Evolutionary conservation across 23 tunicate genomes (phyloP).

Genomic region (Aplidium turbinatum): DNA sequence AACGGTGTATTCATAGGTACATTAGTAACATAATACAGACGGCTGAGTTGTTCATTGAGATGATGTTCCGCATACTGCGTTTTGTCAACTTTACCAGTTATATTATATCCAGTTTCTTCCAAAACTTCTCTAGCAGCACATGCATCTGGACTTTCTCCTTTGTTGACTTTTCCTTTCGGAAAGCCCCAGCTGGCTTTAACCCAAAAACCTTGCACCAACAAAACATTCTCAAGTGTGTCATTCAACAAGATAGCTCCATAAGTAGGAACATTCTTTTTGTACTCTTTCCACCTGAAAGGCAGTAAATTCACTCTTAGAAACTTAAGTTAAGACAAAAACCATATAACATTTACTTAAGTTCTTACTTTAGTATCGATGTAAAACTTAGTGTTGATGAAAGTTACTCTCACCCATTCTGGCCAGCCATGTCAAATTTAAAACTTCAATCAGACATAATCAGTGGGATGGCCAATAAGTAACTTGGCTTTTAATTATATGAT

Average conservation of each 20-base stretch:
- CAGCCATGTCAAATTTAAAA: too few relatives aligned
- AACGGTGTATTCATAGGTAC: constrained; percentile 75
- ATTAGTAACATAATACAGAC: constrained; percentile 72
- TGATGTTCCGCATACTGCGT: constrained; percentile 76
- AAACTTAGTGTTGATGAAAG: too few relatives aligned
- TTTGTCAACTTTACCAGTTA: constrained; percentile 49
- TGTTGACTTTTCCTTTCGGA: constrained; percentile 96
- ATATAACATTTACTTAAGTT: too few relatives aligned
- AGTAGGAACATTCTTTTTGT: constrained; percentile 91
- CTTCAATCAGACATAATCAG: too few relatives aligned
- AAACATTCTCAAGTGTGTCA: constrained; percentile 50
- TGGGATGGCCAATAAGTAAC: too few relatives aligned
- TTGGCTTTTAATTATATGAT: too few relatives aligned
- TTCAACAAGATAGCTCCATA: constrained; percentile 88
- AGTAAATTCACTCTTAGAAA: too few relatives aligned
- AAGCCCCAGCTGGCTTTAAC: constrained; percentile 96
- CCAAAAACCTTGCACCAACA: constrained; percentile 91
- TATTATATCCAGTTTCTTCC: constrained; percentile 96
- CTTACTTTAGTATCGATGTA: too few relatives aligned
- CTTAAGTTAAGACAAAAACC: too few relatives aligned
- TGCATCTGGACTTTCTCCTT: constrained; percentile 66
- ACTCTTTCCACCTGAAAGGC: constrained; percentile 81
- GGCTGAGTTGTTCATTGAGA: constrained; percentile 77
- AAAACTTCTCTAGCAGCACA: constrained; percentile 94
- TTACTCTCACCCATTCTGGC: too few relatives aligned